Evolutionary conservation across 2,797 vertebrate species (phyloP).

Genomic region (Pogoniulus pusillus): DNA sequence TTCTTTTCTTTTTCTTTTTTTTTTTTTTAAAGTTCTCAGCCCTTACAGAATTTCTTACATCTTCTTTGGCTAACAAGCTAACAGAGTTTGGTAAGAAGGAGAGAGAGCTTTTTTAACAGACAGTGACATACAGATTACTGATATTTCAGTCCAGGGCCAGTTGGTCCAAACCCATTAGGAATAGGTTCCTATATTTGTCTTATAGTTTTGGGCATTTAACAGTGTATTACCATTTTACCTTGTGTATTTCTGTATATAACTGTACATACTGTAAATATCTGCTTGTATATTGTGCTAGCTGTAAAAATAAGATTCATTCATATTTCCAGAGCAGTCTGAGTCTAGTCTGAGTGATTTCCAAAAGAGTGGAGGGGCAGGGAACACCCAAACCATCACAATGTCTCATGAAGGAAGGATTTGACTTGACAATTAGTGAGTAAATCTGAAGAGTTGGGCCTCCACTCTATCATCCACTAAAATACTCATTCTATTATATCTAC

Average conservation of each 20-base stretch:
- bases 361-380: no score
- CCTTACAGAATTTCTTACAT: not conserved
- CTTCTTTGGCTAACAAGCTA: not conserved
- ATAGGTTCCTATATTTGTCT: not conserved
- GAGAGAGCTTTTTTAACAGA: not conserved
- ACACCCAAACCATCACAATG: no score
- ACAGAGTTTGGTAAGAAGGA: not conserved
- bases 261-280: no score
- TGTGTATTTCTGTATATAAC: no score
- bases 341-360: no score
- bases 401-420: not conserved
- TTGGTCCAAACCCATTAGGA: not conserved
- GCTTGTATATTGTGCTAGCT: no score
- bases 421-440: not conserved
- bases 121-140: not conserved
- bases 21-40: not conserved
- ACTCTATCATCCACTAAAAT: not conserved
- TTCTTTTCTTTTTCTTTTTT: not conserved
- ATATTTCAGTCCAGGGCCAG: not conserved
- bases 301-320: no score
- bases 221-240: no score
- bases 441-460: not conserved
- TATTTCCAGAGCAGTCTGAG: no score
- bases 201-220: not conserved
- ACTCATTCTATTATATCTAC: not conserved